phyloP scores from a whole-genome alignment of 1,140 invertebrate genomes.

The Venturia canescens region DNA sequence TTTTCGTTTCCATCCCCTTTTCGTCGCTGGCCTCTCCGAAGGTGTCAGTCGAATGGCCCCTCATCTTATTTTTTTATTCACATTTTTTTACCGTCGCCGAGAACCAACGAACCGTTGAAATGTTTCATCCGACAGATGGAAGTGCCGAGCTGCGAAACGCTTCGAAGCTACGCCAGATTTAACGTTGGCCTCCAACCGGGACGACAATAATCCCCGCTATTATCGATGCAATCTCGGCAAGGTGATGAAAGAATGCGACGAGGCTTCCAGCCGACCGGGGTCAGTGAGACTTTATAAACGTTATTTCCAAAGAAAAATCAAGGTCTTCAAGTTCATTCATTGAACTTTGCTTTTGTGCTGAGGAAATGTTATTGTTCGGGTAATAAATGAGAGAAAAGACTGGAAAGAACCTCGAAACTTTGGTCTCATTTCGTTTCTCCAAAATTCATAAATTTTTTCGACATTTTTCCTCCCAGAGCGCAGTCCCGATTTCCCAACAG shows the following conservation, averaged over 20 bases:
- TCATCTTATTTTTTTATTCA: no score
- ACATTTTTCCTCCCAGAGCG: neutral
- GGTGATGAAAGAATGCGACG: neutral
- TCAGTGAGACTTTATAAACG: neutral
- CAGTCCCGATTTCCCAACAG: neutral
- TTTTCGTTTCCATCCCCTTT: constrained; percentile 1
- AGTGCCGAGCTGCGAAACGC: constrained; percentile 7
- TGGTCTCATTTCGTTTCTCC: neutral
- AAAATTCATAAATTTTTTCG: no score
- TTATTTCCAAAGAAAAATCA: neutral
- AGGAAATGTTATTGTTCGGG: no score
- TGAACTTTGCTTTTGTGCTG: neutral
- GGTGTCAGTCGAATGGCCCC: no score
- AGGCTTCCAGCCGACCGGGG: neutral
- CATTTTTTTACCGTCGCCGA: neutral
- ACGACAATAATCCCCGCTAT: constrained; percentile 4
- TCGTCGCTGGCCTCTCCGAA: neutral
- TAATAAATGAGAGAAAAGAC: neutral
- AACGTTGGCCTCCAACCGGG: neutral
- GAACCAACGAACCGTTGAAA: constrained; percentile 2
- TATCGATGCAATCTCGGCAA: constrained; percentile 8
- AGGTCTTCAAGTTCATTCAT: neutral
- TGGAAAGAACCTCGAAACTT: neutral
- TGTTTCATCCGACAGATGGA: constrained; percentile 14
- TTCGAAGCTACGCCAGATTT: neutral